Evolutionary conservation across 2,888 invertebrate species (phyloP).

Genomic region (Drosophila infuscata): DNA sequence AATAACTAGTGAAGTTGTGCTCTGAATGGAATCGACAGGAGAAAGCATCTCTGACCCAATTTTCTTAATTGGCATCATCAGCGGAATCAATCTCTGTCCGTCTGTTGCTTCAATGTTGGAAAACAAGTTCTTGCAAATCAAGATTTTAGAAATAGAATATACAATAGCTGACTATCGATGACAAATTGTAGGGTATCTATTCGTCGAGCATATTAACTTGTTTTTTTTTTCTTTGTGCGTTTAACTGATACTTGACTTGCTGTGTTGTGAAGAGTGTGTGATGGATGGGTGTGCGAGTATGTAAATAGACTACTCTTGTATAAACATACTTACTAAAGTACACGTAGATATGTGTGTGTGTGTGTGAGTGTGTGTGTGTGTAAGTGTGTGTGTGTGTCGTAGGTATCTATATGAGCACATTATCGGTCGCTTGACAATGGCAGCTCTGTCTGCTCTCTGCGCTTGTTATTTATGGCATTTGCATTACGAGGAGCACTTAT

Average conservation of each 20-base stretch:
- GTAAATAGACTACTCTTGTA: neutral
- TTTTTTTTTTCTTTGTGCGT: neutral
- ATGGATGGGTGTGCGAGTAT: constrained; percentile 11
- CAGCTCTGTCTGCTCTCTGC: constrained; percentile 16
- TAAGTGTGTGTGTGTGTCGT: neutral
- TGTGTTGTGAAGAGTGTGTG: neutral
- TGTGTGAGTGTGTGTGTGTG: neutral
- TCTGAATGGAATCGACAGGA: neutral
- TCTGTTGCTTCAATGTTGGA: neutral
- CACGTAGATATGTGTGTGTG: neutral
- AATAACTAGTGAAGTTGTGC: neutral
- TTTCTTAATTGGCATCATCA: neutral
- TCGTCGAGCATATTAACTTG: neutral
- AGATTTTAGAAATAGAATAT: neutral
- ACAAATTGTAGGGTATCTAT: neutral
- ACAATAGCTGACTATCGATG: neutral
- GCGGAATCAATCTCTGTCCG: neutral
- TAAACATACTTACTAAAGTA: neutral
- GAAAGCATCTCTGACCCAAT: neutral
- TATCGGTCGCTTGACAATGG: constrained; percentile 48
- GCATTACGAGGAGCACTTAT: constrained; percentile 41
- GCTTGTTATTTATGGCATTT: constrained; percentile 66
- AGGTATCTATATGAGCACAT: constrained; percentile 31
- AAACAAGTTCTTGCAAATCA: neutral
- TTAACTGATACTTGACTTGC: constrained; percentile 1